Evolutionary conservation across 2,797 vertebrate genomes (phyloP).

Genomic region (Cichlasoma orientale): DNA sequence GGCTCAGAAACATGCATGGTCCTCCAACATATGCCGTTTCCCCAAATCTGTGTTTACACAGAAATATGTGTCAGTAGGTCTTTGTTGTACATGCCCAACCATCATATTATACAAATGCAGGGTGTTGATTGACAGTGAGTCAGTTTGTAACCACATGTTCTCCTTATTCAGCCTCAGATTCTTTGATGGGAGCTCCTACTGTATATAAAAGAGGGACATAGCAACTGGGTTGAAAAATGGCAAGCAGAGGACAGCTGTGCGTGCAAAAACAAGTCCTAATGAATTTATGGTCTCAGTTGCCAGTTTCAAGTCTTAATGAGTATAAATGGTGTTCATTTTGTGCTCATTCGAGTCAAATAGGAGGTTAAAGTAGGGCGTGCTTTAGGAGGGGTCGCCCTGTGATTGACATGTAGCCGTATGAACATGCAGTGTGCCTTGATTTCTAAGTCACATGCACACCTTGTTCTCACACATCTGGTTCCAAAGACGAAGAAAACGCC

Average conservation of each 20-base stretch:
- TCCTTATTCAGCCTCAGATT: slow-evolving; percentile 18
- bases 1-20: neutral
- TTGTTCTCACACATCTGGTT: neutral
- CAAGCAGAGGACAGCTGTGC: no score
- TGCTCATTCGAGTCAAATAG: neutral
- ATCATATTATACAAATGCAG: slow-evolving; percentile 16
- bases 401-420: neutral
- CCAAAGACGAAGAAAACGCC: neutral
- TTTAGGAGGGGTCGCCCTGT: neutral
- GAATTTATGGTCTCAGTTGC: neutral
- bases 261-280: neutral
- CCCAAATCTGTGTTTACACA: neutral
- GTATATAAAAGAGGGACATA: neutral
- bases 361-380: neutral
- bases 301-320: neutral
- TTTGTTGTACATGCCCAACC: neutral
- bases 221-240: neutral
- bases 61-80: neutral
- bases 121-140: slow-evolving; percentile 31
- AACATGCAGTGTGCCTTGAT: accelerated
- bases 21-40: neutral
- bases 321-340: neutral
- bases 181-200: slow-evolving; percentile 16
- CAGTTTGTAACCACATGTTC: slow-evolving; percentile 8
- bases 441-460: no score